These are phyloP conservation scores for Recurvirostra avosetta DNA, from an alignment of 2,113 vertebrate species.

Conservation along the genomic window DNA sequence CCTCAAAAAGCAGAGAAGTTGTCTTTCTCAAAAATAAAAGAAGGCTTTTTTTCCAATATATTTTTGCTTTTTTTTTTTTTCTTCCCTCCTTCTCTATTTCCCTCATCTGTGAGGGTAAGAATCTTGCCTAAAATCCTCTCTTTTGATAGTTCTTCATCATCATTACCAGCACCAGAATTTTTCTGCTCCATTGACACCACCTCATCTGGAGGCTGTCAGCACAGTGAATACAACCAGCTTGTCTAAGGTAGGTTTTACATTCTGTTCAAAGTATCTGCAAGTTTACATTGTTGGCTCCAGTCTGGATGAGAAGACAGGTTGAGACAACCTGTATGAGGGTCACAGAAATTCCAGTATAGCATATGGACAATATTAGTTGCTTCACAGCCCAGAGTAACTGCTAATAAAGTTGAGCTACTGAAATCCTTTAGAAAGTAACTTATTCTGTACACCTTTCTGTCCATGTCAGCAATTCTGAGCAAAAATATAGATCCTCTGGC, in stretches of 20 bases:
- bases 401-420: neutral
- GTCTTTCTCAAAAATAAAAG: neutral
- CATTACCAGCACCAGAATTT: neutral
- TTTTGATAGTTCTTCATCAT: neutral
- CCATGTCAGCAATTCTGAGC: neutral
- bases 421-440: neutral
- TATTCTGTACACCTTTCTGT: neutral
- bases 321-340: neutral
- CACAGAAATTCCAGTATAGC: neutral
- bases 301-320: neutral
- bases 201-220: neutral
- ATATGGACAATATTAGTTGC: neutral
- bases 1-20: neutral
- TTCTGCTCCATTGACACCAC: neutral
- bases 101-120: neutral
- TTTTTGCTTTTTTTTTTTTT: too few relatives aligned
- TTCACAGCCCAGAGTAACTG: neutral
- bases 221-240: neutral
- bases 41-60: rapidly evolving
- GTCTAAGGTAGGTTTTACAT: neutral
- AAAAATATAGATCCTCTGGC: neutral
- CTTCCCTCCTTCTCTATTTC: rapidly evolving
- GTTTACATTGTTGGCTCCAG: neutral
- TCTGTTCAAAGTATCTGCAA: neutral
- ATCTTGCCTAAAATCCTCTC: neutral